Conservation (phyloP, 2,797 vertebrate genomes). For the Acanthornis magna region DNA sequence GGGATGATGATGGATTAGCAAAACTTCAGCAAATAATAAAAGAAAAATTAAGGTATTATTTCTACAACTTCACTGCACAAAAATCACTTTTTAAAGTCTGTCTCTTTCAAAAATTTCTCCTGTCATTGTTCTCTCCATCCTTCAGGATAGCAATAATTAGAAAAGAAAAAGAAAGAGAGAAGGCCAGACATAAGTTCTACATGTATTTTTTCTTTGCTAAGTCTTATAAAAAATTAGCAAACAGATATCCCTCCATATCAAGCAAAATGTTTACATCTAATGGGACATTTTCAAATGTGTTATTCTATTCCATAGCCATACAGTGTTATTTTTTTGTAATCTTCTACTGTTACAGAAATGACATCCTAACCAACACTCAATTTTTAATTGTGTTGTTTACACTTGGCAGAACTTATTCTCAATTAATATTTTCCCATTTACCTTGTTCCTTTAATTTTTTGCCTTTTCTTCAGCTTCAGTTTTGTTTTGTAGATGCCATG, state of each 20-base stretch:
- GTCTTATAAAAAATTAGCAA: neutral
- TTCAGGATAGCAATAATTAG: neutral
- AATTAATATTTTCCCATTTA: constrained; percentile 10
- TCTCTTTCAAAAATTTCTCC: neutral
- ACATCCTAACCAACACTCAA: neutral
- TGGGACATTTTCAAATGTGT: neutral
- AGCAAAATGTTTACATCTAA: neutral
- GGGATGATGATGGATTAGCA: neutral
- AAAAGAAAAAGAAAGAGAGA: neutral
- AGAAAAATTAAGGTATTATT: neutral
- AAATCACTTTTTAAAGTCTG: neutral
- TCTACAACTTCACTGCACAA: neutral
- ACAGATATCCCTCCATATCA: neutral
- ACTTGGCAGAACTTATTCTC: neutral
- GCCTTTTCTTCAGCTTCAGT: constrained; percentile 16
- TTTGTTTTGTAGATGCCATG: neutral
- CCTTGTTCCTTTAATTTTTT: constrained; percentile 58
- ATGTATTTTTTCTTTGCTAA: neutral
- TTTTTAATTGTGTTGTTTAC: neutral
- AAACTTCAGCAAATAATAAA: neutral
- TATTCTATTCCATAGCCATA: neutral
- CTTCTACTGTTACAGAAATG: neutral
- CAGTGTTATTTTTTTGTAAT: neutral
- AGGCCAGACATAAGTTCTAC: neutral
- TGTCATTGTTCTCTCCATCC: neutral